phyloP scores from a whole-genome alignment of 1,140 invertebrate genomes.

The Papilio polytes region DNA sequence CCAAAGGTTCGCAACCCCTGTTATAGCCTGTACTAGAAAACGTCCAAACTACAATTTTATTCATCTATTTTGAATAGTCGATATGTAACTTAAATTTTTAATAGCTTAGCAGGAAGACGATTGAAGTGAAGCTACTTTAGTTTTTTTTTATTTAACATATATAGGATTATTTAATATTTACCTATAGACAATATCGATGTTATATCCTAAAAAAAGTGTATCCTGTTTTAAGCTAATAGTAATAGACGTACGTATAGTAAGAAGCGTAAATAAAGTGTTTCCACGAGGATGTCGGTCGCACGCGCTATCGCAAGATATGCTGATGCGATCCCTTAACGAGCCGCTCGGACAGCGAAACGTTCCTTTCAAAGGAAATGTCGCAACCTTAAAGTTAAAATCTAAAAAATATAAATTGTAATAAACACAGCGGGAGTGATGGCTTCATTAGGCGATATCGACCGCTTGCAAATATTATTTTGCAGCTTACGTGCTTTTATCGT shows the following conservation, averaged over 20 bases:
- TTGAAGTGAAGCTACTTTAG: too few species aligned
- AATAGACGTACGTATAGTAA: background rate
- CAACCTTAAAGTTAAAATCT: background rate
- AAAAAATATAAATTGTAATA: conserved; percentile 3
- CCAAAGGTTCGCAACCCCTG: too few species aligned
- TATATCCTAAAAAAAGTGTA: background rate
- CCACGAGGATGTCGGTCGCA: background rate
- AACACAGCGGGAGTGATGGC: conserved; percentile 1
- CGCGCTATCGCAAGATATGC: background rate
- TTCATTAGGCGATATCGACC: conserved; percentile 4
- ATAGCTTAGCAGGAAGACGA: too few species aligned
- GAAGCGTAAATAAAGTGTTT: background rate
- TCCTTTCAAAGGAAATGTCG: conserved; percentile 18
- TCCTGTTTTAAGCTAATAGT: background rate
- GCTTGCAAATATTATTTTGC: background rate
- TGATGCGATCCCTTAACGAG: conserved; percentile 12
- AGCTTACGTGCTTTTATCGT: background rate
- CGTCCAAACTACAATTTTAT: background rate
- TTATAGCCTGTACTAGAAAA: background rate
- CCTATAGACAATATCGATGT: too few species aligned
- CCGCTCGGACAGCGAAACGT: background rate
- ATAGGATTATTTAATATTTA: background rate
- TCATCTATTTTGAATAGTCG: background rate
- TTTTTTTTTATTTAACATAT: too few species aligned
- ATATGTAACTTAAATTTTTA: background rate